Evolutionary conservation across 2,888 invertebrate species (phyloP).

Genomic region (Netelia melanura): DNA sequence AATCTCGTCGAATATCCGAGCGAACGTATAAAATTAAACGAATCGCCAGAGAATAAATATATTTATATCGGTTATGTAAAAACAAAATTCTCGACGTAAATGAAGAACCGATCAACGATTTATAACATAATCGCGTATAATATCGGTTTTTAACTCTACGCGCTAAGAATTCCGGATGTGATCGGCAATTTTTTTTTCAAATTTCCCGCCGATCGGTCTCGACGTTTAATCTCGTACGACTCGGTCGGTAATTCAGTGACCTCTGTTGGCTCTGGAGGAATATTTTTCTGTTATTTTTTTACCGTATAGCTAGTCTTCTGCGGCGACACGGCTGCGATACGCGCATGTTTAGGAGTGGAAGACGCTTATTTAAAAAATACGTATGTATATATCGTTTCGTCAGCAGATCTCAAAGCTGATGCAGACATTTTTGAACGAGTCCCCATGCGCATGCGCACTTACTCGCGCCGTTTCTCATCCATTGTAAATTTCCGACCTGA

Average conservation of each 20-base stretch:
- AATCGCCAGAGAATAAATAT: neutral
- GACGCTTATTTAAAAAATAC: constrained; percentile 1
- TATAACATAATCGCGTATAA: neutral
- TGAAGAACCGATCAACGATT: constrained; percentile 3
- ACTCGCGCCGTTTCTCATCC: constrained; percentile 51
- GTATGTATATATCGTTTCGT: constrained; percentile 31
- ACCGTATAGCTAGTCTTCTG: constrained; percentile 4
- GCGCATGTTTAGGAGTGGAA: neutral
- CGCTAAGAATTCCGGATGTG: neutral
- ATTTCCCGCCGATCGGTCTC: neutral
- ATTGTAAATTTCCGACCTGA: constrained; percentile 79
- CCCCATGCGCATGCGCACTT: constrained; percentile 15
- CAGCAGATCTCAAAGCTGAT: constrained; percentile 61
- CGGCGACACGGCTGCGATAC: constrained; percentile 38
- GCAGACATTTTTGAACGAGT: constrained; percentile 67
- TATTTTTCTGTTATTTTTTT: neutral
- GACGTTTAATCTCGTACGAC: neutral
- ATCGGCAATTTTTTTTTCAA: neutral
- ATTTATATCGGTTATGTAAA: neutral
- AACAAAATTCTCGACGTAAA: neutral
- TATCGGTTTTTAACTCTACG: neutral
- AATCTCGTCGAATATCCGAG: constrained; percentile 11
- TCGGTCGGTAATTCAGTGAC: neutral
- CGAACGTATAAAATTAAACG: constrained; percentile 41
- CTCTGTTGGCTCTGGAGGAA: neutral